Base-by-base conservation (phyloP, 2,888 invertebrate genomes). In the Plagodis pulveraria region DNA sequence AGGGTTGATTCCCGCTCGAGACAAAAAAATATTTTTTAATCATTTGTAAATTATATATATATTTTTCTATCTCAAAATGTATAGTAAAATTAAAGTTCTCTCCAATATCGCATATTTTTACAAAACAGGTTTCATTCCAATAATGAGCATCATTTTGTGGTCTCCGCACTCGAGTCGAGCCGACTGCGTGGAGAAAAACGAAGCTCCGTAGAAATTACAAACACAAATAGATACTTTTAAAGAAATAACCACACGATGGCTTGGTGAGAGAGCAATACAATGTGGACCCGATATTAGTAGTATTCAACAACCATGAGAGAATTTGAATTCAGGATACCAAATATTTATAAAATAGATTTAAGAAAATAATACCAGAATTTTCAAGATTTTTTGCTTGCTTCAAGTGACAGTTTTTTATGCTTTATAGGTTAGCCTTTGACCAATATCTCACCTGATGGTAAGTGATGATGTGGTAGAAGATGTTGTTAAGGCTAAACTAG, bases 121-220 rank as follows among this genome's bases (percentile, higher is more conserved):
- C 7, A 47, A 36, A 0, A 45, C 10, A 32, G 32, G n/a, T n/a
- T 56, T 33, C 2, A 46, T 34, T 46, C 32, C 42, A 41, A 35
- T 56, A 56, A 42, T 42, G 50, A 42, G 46, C 40, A 47, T 32
- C 36, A 12, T 11, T 46, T 42, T 50, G 50, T 56, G 34, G n/a
- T 34, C 7, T n/a, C 36, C 46, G 40, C 40, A 50, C 45, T 56
- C 46, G 41, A 50, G 22, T 36, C 46, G 8, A 5, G 2, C 11
- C 11, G 5, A 4, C 22, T 34, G 38, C 12, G 44, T 45, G 10
- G 55, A 35, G 45, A 45, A 50, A 50, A 56, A 50, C 56, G 56
- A 40, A 50, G 56, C 40, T 34, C 56, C 38, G 10, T 8, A 10
- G 55, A 10, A 32, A 40, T 44, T 50, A 45, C 49, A 33, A 56